Evolutionary conservation across 1,140 invertebrate genomes (phyloP).

Genomic region (Drosophila baimaii): DNA sequence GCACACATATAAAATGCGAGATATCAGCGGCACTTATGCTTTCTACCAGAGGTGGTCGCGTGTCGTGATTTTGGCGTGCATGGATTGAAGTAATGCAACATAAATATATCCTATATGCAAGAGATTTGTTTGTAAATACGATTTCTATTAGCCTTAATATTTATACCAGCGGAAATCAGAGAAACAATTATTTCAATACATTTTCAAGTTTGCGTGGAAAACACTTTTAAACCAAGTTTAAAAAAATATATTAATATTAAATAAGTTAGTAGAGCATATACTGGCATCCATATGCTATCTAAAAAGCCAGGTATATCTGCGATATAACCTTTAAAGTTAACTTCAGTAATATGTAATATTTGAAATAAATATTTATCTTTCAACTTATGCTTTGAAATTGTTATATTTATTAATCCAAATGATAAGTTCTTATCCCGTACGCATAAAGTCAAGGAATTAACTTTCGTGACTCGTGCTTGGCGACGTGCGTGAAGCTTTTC

Average conservation of each 20-base stretch:
- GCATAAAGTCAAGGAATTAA: not conserved
- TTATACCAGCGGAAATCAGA: too few relatives aligned
- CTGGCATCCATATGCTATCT: not conserved
- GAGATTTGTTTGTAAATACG: not conserved
- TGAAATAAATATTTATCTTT: too few relatives aligned
- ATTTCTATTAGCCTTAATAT: not conserved
- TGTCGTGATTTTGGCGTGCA: not conserved
- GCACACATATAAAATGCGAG: conserved; percentile 35
- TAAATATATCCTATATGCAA: not conserved
- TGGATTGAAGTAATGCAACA: not conserved
- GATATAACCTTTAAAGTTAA: not conserved
- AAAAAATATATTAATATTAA: not conserved
- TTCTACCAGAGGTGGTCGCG: conserved; percentile 24
- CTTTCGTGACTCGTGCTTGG: not conserved
- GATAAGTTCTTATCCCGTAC: not conserved
- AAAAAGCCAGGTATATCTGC: not conserved
- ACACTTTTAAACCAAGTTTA: not conserved
- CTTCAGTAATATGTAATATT: too few relatives aligned
- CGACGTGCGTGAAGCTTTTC: conserved; percentile 5
- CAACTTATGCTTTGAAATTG: not conserved
- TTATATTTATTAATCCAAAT: not conserved
- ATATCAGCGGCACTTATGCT: conserved; percentile 37
- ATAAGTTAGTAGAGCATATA: not conserved
- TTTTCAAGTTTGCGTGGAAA: too few relatives aligned
- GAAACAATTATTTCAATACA: too few relatives aligned